Evolutionary conservation across 1,140 invertebrate species (phyloP).

Genomic region (Hyles vespertilio): DNA sequence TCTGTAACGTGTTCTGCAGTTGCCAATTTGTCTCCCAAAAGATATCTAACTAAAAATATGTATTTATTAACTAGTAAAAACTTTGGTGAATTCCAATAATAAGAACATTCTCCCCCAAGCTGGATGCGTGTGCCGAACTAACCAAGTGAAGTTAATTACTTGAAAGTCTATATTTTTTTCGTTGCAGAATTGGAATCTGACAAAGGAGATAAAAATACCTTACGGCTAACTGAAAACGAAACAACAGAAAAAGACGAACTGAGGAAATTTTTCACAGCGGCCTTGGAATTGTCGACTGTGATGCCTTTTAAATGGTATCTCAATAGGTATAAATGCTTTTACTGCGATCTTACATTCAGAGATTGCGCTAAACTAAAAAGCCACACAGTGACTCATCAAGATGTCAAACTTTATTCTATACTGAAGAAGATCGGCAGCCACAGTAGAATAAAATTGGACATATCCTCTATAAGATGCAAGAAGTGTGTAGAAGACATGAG

Average conservation of each 20-base stretch:
- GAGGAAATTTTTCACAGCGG: conserved; percentile 3
- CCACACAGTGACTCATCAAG: conserved; percentile 13
- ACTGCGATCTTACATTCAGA: conserved; percentile 12
- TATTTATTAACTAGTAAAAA: too few relatives aligned
- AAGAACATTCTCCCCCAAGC: too few relatives aligned
- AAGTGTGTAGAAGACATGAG: conserved; percentile 12
- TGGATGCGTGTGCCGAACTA: too few relatives aligned
- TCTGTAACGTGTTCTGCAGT: too few relatives aligned
- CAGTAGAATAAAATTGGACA: conserved; percentile 23
- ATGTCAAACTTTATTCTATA: conserved; percentile 5
- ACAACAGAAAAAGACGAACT: not conserved
- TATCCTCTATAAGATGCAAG: conserved; percentile 21
- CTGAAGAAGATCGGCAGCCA: conserved; percentile 3
- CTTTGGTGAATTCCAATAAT: too few relatives aligned
- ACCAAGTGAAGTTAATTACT: too few relatives aligned
- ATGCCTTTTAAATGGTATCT: conserved; percentile 24
- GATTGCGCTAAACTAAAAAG: conserved; percentile 12
- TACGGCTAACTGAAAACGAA: too few relatives aligned
- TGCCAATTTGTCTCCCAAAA: too few relatives aligned
- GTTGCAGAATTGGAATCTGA: too few relatives aligned
- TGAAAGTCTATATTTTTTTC: too few relatives aligned
- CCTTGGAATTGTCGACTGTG: conserved; percentile 12
- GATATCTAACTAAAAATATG: too few relatives aligned
- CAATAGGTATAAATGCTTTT: conserved; percentile 23
- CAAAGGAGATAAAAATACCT: too few relatives aligned